Conservation (phyloP, 2,113 vertebrate species). For the Odontophorus gujanensis region DNA sequence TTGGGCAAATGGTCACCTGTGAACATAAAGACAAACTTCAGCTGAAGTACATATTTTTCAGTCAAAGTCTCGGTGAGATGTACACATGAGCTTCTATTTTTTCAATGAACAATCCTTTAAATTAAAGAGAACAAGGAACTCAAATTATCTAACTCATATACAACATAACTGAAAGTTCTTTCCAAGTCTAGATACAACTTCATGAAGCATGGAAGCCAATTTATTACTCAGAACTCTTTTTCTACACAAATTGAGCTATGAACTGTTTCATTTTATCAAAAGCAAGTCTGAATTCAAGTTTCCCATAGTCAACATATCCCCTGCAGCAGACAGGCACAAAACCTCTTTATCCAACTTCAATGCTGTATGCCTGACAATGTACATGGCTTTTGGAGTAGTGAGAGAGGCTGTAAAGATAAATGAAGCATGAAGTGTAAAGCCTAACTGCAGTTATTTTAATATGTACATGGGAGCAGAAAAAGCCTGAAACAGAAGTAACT, state of each 20-base stretch:
- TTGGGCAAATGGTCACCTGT: conserved; percentile 89
- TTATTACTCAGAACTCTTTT: background rate
- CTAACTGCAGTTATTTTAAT: background rate
- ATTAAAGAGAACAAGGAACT: background rate
- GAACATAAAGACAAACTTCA: background rate
- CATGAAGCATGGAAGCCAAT: background rate
- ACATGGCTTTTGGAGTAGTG: background rate
- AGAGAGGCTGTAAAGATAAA: background rate
- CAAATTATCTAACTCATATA: background rate
- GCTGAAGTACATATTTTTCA: background rate
- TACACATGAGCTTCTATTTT: background rate
- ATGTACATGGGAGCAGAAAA: conserved; percentile 47
- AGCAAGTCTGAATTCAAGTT: background rate
- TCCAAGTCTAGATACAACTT: background rate
- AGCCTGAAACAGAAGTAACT: conserved; percentile 63
- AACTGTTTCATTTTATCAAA: background rate
- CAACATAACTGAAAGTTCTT: background rate
- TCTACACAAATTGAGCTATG: background rate
- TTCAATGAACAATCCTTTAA: background rate
- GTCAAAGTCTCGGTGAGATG: background rate
- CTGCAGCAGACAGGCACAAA: background rate
- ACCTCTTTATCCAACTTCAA: background rate
- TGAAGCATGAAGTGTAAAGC: background rate
- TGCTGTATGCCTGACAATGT: background rate
- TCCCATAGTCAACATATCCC: background rate